Evolutionary conservation across 2,113 vertebrate species (phyloP).

Genomic region (Aythya baeri): DNA sequence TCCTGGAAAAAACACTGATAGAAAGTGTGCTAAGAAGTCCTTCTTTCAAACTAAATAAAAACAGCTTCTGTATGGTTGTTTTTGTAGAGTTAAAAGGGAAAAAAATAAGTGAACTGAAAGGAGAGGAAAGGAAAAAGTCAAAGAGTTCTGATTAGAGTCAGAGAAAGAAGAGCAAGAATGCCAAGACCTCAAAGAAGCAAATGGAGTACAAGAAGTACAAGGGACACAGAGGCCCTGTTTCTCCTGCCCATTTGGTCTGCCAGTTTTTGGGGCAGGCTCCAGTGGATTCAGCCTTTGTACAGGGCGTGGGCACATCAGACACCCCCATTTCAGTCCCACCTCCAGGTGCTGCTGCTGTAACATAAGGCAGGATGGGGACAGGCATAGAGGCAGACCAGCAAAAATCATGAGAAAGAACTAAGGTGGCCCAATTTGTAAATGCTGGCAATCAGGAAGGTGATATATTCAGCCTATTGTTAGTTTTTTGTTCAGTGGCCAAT

Average conservation of each 20-base stretch:
- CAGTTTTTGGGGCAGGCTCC: not conserved
- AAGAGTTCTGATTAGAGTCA: not conserved
- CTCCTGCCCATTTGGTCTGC: not conserved
- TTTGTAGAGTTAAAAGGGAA: not conserved
- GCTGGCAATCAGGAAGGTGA: not conserved
- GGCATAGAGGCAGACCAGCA: not conserved
- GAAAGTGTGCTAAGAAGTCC: not conserved
- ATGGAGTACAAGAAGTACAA: too few species aligned
- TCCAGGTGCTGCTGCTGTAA: not conserved
- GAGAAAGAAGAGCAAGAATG: not conserved
- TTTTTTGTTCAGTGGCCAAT: not conserved
- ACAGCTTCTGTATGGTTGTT: not conserved
- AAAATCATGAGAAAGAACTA: not conserved
- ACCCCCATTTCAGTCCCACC: not conserved
- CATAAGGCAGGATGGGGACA: rapidly evolving
- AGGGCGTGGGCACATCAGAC: not conserved
- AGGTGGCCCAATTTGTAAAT: not conserved
- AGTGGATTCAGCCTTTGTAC: not conserved
- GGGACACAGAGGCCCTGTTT: not conserved
- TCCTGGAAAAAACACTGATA: not conserved
- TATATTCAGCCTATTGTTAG: not conserved
- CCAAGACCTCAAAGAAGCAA: not conserved
- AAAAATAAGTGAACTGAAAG: not conserved
- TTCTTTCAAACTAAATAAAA: not conserved
- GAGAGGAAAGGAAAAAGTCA: not conserved